phyloP scores from a whole-genome alignment of 2,888 invertebrate genomes.

The Caenorhabditis angaria region DNA sequence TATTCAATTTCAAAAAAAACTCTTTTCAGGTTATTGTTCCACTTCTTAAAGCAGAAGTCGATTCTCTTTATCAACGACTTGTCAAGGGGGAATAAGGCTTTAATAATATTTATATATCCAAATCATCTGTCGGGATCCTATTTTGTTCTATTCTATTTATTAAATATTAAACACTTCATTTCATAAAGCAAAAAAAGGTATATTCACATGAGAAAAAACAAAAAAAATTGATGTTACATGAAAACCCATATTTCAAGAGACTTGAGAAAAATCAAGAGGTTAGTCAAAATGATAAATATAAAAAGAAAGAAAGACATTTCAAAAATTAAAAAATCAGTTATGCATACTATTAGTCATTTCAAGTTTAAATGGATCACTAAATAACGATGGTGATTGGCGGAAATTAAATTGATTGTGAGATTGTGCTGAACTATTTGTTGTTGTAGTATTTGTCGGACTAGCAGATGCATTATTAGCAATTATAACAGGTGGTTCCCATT shows the following conservation, averaged over 20 bases:
- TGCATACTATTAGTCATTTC: slow-evolving; percentile 57
- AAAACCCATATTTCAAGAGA: slow-evolving; percentile 19
- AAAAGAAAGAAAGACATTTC: background rate
- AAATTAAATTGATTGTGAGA: slow-evolving; percentile 30
- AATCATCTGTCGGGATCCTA: slow-evolving; percentile 13
- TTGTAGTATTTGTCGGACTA: background rate
- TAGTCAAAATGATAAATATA: background rate
- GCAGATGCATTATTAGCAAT: slow-evolving; percentile 11
- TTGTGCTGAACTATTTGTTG: background rate
- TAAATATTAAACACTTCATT: background rate
- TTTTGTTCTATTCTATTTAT: slow-evolving; percentile 2
- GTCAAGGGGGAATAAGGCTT: slow-evolving; percentile 45
- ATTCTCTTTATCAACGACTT: slow-evolving; percentile 55
- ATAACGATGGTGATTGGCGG: slow-evolving; percentile 64
- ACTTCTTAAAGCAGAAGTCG: slow-evolving; percentile 60
- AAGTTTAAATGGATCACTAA: slow-evolving; percentile 67
- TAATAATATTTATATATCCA: background rate
- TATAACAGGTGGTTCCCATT: slow-evolving; percentile 29
- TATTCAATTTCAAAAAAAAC: background rate
- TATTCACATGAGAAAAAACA: slow-evolving; percentile 7
- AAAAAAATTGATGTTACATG: background rate
- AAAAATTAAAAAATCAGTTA: slow-evolving; percentile 16
- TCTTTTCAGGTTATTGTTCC: slow-evolving; percentile 49
- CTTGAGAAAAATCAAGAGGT: slow-evolving; percentile 9
- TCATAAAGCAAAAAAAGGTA: slow-evolving; percentile 4